These are phyloP conservation scores for Cydia amplana DNA, from an alignment of 1,140 invertebrate genomes.

Conservation along the genomic window DNA sequence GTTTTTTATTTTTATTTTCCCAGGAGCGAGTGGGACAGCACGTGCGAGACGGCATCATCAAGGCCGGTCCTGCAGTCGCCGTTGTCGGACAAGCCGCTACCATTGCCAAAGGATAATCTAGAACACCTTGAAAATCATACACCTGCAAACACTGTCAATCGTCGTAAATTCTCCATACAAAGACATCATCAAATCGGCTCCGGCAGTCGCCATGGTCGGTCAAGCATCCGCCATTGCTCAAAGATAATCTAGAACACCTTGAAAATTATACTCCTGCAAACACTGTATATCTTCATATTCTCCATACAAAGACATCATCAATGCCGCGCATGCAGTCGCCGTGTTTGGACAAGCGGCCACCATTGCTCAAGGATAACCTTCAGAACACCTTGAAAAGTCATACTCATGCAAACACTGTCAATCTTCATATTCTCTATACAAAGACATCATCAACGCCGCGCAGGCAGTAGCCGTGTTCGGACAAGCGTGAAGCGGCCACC, in stretches of 20 bases:
- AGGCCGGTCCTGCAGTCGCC: slow-evolving; percentile 54
- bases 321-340: slow-evolving; percentile 52
- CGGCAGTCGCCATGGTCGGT: slow-evolving; percentile 49
- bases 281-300: not conserved
- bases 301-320: not conserved
- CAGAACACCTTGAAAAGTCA: not conserved
- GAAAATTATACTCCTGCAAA: too few relatives aligned
- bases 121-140: not conserved
- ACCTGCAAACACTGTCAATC: too few relatives aligned
- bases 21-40: slow-evolving; percentile 58
- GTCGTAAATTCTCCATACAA: not conserved
- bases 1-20: slow-evolving; percentile 37
- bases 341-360: slow-evolving; percentile 46
- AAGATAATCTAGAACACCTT: not conserved
- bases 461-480: slow-evolving; percentile 52
- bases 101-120: slow-evolving; percentile 18
- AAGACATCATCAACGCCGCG: slow-evolving; percentile 45
- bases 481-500: slow-evolving; percentile 40
- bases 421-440: not conserved
- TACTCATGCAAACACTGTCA: too few relatives aligned
- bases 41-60: slow-evolving; percentile 59
- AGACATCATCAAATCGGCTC: slow-evolving; percentile 45
- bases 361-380: slow-evolving; percentile 22
- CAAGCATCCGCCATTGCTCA: slow-evolving; percentile 37
- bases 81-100: slow-evolving; percentile 47